phyloP scores from a whole-genome alignment of 2,113 vertebrate genomes.

The Ictalurus punctatus region DNA sequence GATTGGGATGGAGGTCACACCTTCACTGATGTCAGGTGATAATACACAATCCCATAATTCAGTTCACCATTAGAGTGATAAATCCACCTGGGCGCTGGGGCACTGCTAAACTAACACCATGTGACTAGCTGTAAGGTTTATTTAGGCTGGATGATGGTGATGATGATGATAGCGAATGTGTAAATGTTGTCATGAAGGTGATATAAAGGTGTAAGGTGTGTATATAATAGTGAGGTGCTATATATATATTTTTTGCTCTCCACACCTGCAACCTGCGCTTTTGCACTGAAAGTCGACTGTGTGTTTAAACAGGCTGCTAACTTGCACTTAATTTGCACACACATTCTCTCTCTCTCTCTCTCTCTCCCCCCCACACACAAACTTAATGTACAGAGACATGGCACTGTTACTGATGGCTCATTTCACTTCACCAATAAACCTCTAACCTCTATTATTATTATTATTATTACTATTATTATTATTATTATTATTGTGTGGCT shows the following conservation, averaged over 20 bases:
- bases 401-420: neutral
- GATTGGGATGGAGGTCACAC: neutral
- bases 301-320: constrained; percentile 51
- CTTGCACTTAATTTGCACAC: constrained; percentile 51
- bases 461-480: neutral
- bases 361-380: neutral
- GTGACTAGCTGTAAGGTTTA: neutral
- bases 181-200: neutral
- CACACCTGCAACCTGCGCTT: neutral
- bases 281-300: constrained; percentile 40
- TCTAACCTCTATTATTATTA: neutral
- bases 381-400: neutral
- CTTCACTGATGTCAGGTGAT: neutral
- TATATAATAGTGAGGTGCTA: neutral
- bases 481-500: neutral
- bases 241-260: neutral
- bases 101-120: neutral
- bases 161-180: neutral
- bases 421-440: neutral
- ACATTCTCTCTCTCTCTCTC: neutral
- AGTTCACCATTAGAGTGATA: neutral
- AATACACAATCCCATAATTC: neutral
- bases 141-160: neutral
- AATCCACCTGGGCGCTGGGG: neutral
- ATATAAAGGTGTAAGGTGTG: neutral